Evolutionary conservation across 2,113 vertebrate species (phyloP).

Genomic region (Stictonetta naevosa): DNA sequence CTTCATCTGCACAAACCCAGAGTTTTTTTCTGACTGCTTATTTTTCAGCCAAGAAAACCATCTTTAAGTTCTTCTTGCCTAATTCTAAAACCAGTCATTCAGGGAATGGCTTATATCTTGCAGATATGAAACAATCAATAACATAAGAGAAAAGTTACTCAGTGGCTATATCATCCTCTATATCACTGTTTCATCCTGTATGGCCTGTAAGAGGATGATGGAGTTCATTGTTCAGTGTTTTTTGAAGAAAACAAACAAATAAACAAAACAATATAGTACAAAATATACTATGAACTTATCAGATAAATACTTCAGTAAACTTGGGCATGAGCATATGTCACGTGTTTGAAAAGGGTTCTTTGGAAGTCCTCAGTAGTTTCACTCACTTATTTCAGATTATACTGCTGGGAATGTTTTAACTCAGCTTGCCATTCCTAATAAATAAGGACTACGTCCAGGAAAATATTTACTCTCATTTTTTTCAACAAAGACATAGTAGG

Average conservation of each 20-base stretch:
- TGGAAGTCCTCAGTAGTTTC: neutral
- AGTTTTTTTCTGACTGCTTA: neutral
- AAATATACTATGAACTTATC: neutral
- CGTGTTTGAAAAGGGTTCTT: neutral
- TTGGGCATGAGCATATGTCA: neutral
- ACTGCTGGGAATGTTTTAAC: neutral
- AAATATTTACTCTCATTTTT: neutral
- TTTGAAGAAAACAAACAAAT: neutral
- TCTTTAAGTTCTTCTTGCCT: neutral
- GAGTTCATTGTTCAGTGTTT: neutral
- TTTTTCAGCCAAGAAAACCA: neutral
- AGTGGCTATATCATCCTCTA: neutral
- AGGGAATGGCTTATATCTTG: neutral
- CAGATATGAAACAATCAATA: neutral
- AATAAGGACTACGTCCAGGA: neutral
- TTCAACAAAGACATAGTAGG: neutral
- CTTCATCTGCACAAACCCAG: conserved; percentile 1
- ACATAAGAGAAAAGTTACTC: neutral
- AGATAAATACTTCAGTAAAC: conserved; percentile 9
- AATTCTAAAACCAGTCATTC: neutral
- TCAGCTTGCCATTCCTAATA: neutral
- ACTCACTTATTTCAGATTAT: neutral
- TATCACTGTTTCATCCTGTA: neutral
- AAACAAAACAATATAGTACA: neutral
- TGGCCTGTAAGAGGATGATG: neutral